Conservation (phyloP, 2,888 invertebrate species). For the Lumbricus terrestris region DNA sequence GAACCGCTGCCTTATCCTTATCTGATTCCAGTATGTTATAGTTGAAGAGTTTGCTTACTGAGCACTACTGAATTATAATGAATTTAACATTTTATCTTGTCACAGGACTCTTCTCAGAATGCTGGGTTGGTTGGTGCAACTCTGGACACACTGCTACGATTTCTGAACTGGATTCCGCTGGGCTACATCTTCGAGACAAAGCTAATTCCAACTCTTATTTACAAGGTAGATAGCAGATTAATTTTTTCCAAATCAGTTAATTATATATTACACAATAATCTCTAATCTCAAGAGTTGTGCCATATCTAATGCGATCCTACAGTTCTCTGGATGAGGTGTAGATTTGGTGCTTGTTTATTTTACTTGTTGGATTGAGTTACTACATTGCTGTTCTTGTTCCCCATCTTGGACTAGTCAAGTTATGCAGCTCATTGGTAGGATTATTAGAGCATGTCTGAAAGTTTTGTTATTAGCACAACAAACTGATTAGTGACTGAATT, state of each 20-base stretch:
- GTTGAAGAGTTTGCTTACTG: background rate
- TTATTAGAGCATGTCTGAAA: background rate
- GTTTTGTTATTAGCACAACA: too few species aligned
- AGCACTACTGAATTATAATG: background rate
- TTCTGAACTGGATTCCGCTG: constrained; percentile 99
- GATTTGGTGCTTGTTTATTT: background rate
- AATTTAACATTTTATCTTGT: background rate
- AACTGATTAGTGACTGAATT: too few species aligned
- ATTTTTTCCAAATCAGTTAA: background rate
- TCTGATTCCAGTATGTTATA: background rate
- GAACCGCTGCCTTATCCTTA: too few species aligned
- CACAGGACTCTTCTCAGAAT: constrained; percentile 74
- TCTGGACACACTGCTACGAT: constrained; percentile 89
- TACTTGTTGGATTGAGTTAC: background rate
- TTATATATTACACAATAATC: background rate
- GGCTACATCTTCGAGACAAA: constrained; percentile 99
- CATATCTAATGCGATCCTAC: background rate
- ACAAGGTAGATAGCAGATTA: constrained; percentile 65
- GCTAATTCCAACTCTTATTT: constrained; percentile 86
- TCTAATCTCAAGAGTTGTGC: background rate
- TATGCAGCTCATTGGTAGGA: background rate
- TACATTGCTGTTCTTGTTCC: background rate
- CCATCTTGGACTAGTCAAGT: background rate
- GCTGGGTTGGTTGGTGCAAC: constrained; percentile 93
- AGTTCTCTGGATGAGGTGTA: too few species aligned